phyloP scores from a whole-genome alignment of 2,797 vertebrate species.

The Myripristis murdjan region DNA sequence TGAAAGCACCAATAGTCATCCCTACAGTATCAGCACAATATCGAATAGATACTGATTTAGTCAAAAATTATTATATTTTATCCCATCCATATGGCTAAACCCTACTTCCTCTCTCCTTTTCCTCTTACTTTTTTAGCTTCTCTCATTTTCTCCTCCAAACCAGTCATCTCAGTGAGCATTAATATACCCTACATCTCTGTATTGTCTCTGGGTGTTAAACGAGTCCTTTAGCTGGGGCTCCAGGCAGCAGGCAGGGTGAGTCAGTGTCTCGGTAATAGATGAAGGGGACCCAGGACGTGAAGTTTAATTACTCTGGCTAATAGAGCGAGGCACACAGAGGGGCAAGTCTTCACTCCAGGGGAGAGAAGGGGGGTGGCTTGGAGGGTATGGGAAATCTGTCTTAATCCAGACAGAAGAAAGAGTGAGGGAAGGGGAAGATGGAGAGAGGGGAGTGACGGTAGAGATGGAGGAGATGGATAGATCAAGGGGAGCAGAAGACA shows the following conservation, averaged over 20 bases:
- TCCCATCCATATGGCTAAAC: too few species aligned
- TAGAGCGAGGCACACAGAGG: slow-evolving; percentile 33
- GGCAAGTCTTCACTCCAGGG: too few species aligned
- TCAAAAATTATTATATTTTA: too few species aligned
- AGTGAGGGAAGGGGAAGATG: slow-evolving; percentile 4
- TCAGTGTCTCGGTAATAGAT: slow-evolving; percentile 59
- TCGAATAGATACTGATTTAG: too few species aligned
- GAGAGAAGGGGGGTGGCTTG: slow-evolving; percentile 6
- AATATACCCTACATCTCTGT: slow-evolving; percentile 34
- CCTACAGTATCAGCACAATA: too few species aligned
- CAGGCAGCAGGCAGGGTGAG: slow-evolving; percentile 41
- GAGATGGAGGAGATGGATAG: not conserved
- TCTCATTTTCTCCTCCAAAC: slow-evolving; percentile 10
- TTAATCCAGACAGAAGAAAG: slow-evolving; percentile 35
- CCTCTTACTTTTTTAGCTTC: slow-evolving; percentile 1
- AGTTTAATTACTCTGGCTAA: slow-evolving; percentile 71
- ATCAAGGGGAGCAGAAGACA: slow-evolving; percentile 6
- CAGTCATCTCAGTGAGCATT: not conserved
- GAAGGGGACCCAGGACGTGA: slow-evolving; percentile 42
- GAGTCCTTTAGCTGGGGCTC: slow-evolving; percentile 22
- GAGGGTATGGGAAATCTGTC: slow-evolving; percentile 11
- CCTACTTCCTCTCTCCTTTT: not conserved
- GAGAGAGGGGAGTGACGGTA: not conserved
- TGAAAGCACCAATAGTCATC: too few species aligned
- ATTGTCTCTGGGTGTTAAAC: slow-evolving; percentile 23